Percentiles rank a stretch among this genome's conserved stretches.
Evolutionary conservation across 2,888 invertebrate genomes (phyloP).

Genomic region (Callosobruchus maculatus): DNA sequence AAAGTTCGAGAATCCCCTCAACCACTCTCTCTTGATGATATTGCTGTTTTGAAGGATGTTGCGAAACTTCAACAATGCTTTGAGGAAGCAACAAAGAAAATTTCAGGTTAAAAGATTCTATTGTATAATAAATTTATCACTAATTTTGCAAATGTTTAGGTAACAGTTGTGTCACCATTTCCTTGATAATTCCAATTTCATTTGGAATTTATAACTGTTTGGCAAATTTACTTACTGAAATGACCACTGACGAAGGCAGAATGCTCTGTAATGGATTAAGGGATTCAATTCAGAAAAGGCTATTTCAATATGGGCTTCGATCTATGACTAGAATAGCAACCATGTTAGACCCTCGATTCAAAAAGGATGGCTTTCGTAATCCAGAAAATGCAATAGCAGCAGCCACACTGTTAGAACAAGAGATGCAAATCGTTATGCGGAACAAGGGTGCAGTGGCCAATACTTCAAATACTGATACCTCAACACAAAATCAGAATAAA

Average conservation of each 20-base stretch:
- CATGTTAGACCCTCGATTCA: slow-evolving; percentile 15
- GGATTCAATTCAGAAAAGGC: background rate
- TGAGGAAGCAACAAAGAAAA: slow-evolving; percentile 18
- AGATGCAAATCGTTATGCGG: too few species aligned
- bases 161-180: slow-evolving; percentile 9
- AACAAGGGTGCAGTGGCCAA: too few species aligned
- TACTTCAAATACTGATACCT: too few species aligned
- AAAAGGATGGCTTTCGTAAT: slow-evolving; percentile 13
- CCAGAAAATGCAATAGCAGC: slow-evolving; percentile 12
- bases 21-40: slow-evolving; percentile 10
- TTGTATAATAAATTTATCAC: background rate
- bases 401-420: slow-evolving; percentile 4
- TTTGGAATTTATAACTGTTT: slow-evolving; percentile 8
- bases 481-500: too few species aligned
- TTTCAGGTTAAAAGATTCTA: slow-evolving; percentile 9
- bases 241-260: slow-evolving; percentile 11
- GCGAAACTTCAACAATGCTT: slow-evolving; percentile 7
- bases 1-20: slow-evolving; percentile 16
- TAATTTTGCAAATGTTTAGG: background rate
- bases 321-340: slow-evolving; percentile 9
- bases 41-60: slow-evolving; percentile 13
- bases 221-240: background rate
- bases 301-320: slow-evolving; percentile 10
- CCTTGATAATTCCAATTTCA: slow-evolving; percentile 11
- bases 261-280: slow-evolving; percentile 4